A percentile compares a stretch with the other conserved stretches of the same genome.
Evolutionary conservation across 2,888 invertebrate genomes (phyloP).

Genomic region (Pachliopta kotzebuea): DNA sequence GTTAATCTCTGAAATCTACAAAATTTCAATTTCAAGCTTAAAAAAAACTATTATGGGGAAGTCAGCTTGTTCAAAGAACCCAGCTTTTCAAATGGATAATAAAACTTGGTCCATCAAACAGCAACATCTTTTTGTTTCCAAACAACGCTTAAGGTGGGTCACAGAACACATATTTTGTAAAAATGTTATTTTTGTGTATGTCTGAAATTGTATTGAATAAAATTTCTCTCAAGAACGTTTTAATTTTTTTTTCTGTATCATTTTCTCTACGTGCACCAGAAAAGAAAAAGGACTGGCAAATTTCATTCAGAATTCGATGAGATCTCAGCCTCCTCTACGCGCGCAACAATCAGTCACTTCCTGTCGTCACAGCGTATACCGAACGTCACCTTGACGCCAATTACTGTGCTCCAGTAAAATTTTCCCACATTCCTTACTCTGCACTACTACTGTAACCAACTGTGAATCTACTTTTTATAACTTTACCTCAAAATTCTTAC

Average conservation of each 20-base stretch:
- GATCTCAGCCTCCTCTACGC: constrained; percentile 10
- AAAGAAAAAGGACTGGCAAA: background rate
- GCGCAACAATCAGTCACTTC: constrained; percentile 36
- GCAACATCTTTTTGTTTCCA: background rate
- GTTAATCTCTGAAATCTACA: too few species aligned
- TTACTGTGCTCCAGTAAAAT: background rate
- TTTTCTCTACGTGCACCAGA: background rate
- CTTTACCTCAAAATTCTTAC: background rate
- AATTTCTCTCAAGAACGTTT: background rate
- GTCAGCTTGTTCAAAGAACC: too few species aligned
- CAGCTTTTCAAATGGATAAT: too few species aligned
- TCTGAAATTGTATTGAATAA: background rate
- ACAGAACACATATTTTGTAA: too few species aligned
- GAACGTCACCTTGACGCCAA: constrained; percentile 33
- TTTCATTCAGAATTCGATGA: constrained; percentile 11
- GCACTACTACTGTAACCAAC: background rate
- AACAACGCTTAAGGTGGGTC: background rate
- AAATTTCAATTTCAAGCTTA: too few species aligned
- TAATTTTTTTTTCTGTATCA: background rate
- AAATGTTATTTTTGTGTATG: too few species aligned
- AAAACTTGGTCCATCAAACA: background rate
- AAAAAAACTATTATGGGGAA: too few species aligned
- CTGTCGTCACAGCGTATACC: constrained; percentile 38
- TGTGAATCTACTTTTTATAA: background rate
- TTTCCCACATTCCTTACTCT: constrained; percentile 29